Percentiles rank a stretch among this genome's conserved stretches.
phyloP scores from a whole-genome alignment of 2,888 invertebrate species.

The Prosopocoilus inquinatus region DNA sequence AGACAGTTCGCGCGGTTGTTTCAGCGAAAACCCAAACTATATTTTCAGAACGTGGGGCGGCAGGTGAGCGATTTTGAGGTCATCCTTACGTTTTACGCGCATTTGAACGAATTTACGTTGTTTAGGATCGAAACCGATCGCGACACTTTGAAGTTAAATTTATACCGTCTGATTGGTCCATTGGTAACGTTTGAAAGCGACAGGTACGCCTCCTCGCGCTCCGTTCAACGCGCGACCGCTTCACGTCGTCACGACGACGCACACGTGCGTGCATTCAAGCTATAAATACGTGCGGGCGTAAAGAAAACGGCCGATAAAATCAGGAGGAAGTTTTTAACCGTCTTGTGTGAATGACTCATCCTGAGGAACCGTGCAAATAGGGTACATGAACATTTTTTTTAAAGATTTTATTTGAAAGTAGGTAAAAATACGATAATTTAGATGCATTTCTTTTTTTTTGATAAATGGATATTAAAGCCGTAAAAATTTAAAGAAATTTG shows the following conservation, averaged over 20 bases:
- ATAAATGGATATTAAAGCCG: no score
- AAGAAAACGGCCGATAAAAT: no score
- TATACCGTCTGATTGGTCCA: conserved; percentile 42
- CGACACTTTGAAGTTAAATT: conserved; percentile 47
- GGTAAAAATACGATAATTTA: no score
- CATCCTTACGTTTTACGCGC: conserved; percentile 34
- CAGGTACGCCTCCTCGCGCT: conserved; percentile 29
- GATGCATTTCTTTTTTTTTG: no score
- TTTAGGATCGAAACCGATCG: conserved; percentile 37
- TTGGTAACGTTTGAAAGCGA: conserved; percentile 33
- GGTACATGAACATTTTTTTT: no score
- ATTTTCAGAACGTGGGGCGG: neutral
- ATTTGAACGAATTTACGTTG: conserved; percentile 31
- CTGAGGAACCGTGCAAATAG: no score
- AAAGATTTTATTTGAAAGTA: no score
- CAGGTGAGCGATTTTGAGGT: conserved; percentile 23
- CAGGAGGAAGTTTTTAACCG: no score
- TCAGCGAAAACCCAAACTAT: conserved; percentile 6
- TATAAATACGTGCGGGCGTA: neutral
- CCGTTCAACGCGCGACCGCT: neutral
- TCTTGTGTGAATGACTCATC: no score
- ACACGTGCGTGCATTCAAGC: neutral
- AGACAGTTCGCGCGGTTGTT: conserved; percentile 17
- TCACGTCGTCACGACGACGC: neutral
- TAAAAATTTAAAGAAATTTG: no score